These are phyloP conservation scores for Oligia latruncula DNA, from an alignment of 2,888 invertebrate genomes.

Conservation along the genomic window DNA sequence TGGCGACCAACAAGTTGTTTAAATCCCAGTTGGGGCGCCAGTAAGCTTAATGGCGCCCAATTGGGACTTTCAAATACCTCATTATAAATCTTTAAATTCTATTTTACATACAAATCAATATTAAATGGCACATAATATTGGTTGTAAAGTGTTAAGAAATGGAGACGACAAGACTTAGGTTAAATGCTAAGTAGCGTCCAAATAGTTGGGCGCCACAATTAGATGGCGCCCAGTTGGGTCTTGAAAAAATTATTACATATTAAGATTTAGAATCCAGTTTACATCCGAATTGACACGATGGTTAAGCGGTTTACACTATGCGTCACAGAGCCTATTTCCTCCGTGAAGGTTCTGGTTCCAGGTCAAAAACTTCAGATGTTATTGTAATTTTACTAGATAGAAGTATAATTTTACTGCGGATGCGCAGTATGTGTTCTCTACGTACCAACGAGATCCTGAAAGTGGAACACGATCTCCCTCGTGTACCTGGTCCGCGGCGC, in stretches of 20 bases:
- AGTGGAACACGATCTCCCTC: conserved; percentile 91
- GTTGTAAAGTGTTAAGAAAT: not conserved
- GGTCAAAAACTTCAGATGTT: not conserved
- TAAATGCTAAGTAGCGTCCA: not conserved
- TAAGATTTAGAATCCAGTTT: no score
- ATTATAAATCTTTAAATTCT: no score
- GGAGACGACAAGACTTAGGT: not conserved
- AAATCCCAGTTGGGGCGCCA: conserved; percentile 12
- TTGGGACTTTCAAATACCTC: not conserved
- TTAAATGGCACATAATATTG: not conserved
- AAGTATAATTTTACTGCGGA: not conserved
- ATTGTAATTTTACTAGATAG: not conserved
- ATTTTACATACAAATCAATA: not conserved
- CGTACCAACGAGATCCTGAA: conserved; percentile 91
- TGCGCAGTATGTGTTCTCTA: not conserved
- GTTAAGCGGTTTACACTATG: not conserved
- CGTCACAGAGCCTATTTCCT: not conserved
- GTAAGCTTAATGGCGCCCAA: not conserved
- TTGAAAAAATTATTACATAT: not conserved
- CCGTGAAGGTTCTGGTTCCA: no score
- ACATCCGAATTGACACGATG: no score
- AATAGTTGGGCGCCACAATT: not conserved
- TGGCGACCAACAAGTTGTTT: not conserved
- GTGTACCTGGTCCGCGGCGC: conserved; percentile 90
- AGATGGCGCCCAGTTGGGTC: not conserved